Base-by-base conservation (phyloP, 2,113 vertebrate species). In the Tetraodon nigroviridis region DNA sequence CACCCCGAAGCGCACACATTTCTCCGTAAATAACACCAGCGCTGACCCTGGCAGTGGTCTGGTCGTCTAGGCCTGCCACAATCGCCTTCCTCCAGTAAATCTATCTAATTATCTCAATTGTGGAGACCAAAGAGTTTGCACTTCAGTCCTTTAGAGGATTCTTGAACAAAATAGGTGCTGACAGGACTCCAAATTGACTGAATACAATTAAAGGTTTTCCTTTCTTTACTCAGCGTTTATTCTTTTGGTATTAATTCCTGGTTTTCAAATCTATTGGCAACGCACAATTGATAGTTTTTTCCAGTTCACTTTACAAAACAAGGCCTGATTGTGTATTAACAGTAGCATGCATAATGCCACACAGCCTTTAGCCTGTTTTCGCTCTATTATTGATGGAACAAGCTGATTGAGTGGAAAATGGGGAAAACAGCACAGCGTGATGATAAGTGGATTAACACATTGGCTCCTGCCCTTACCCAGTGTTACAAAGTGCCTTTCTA, bases 391-490 rank as follows among this genome's bases (percentile, higher is more conserved):
- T 69, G 69, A 77, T 75, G 56, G 51, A 53, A 57, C 72, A 60
- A 16, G 58, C 67, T 74, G 67, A 75, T 79, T 78, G 70, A 73
- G 72, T 59, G 57, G 62, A 57, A 78, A 80, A 82, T 69, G 45
- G 58, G 58, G 22, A 57, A 65, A 79, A 72, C 67, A 51, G 15
- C 51, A 24, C 22, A 3, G 29, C 37, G 17, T 50, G 61, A 61
- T 69, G 65, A 78, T 82, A 82, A 83, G 70, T 80, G 73, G 76
- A 79, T 84, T 79, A 76, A 64, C 67, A 85, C 83, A 85, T 76
- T 80, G 65, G 64, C 19, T 71, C 6, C 0, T 72, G 73, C 56
- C 75, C 69, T 83, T 83, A 79, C 18, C 44, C 3, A 15, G 41
- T 44, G 51, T 17, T 64, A 57, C 51, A 77, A 77, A 62, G 22